Evolutionary conservation across 2,888 invertebrate species (phyloP).

Genomic region (Lithophane leautieri): DNA sequence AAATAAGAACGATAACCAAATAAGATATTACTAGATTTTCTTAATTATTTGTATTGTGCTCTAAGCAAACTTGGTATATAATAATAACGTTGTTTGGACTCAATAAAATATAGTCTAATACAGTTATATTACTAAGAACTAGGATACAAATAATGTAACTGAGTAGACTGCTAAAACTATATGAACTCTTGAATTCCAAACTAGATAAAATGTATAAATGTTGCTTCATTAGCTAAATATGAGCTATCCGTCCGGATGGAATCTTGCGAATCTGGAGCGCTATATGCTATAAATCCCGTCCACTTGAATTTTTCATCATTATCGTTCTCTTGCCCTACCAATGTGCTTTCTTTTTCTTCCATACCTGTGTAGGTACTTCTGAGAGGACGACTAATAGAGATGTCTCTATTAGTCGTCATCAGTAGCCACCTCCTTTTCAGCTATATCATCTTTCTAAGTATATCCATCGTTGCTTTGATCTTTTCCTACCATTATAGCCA

Average conservation of each 20-base stretch:
- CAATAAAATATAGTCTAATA: too few relatives aligned
- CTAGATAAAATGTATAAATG: background rate
- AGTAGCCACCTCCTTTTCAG: background rate
- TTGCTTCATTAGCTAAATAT: background rate
- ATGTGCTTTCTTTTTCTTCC: background rate
- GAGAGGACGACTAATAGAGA: background rate
- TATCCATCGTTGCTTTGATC: background rate
- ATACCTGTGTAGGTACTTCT: background rate
- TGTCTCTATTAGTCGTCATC: background rate
- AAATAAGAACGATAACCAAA: background rate
- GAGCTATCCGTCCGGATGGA: background rate
- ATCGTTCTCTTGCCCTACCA: background rate
- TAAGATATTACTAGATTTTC: background rate
- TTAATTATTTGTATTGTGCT: slow-evolving; percentile 8
- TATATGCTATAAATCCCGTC: background rate
- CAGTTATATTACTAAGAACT: too few relatives aligned
- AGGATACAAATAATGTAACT: too few relatives aligned
- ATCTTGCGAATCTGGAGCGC: background rate
- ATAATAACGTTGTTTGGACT: too few relatives aligned
- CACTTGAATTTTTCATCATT: background rate
- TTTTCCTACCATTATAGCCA: background rate
- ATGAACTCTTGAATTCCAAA: too few relatives aligned
- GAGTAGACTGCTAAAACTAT: too few relatives aligned
- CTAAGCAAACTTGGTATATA: background rate
- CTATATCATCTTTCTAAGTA: background rate